Evolutionary conservation across 2,888 invertebrate species (phyloP).

Genomic region (Rhagium mordax): DNA sequence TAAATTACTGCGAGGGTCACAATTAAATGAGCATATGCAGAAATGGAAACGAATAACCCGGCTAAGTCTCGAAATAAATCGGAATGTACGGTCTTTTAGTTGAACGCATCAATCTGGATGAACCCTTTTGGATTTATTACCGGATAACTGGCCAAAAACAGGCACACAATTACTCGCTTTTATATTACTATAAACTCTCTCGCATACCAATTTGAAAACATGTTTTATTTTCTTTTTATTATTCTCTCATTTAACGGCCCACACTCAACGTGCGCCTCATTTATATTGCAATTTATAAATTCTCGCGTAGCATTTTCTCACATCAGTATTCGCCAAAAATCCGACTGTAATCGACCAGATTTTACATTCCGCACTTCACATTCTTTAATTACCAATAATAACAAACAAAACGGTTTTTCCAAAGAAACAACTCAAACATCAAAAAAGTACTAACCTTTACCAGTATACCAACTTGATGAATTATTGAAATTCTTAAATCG

Average conservation of each 20-base stretch:
- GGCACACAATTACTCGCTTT: slow-evolving; percentile 40
- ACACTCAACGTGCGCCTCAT: not conserved
- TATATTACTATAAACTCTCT: slow-evolving; percentile 39
- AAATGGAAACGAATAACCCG: slow-evolving; percentile 55
- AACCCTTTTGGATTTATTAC: slow-evolving; percentile 53
- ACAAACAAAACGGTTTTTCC: not conserved
- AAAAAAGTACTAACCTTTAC: slow-evolving; percentile 37
- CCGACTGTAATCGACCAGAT: not conserved
- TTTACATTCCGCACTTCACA: slow-evolving; percentile 9
- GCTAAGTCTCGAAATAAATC: slow-evolving; percentile 65
- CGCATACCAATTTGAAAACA: slow-evolving; percentile 23
- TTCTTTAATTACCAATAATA: not conserved
- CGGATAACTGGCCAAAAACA: slow-evolving; percentile 41
- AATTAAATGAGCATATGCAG: slow-evolving; percentile 69
- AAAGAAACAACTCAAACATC: slow-evolving; percentile 6
- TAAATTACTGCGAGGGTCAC: slow-evolving; percentile 67
- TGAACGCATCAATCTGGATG: slow-evolving; percentile 61
- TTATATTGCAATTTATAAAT: not conserved
- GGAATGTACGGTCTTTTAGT: slow-evolving; percentile 59
- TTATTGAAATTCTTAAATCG: slow-evolving; percentile 39
- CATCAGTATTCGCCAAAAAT: not conserved
- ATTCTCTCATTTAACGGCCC: slow-evolving; percentile 9
- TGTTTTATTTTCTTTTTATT: slow-evolving; percentile 32
- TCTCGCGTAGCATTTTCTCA: not conserved
- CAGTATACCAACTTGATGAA: slow-evolving; percentile 38